A percentile compares a stretch with the other conserved stretches of the same genome.
These are phyloP conservation scores for Polylopha cassiicola DNA, from an alignment of 2,888 invertebrate genomes.

Conservation along the genomic window DNA sequence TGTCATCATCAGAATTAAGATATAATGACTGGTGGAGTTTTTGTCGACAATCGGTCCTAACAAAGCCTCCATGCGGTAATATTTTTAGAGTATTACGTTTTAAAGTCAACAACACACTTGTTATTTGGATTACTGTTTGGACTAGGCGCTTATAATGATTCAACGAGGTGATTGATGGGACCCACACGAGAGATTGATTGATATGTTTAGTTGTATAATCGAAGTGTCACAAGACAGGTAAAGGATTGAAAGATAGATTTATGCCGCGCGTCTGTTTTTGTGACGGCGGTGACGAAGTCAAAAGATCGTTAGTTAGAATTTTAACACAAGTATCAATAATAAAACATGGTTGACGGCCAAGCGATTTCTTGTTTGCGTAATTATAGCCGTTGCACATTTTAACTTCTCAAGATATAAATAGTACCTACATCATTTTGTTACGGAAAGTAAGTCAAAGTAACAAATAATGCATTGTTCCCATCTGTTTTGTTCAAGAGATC, in stretches of 20 bases:
- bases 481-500: constrained; percentile 8
- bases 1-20: constrained; percentile 2
- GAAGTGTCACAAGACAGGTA: constrained; percentile 55
- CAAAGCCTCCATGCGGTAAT: constrained; percentile 14
- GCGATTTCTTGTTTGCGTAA: constrained; percentile 19
- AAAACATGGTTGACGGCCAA: constrained; percentile 31
- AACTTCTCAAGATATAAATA: constrained; percentile 3
- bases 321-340: constrained; percentile 34
- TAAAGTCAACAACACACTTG: background rate
- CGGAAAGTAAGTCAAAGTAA: no score
- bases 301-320: constrained; percentile 44
- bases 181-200: constrained; percentile 48
- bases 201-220: constrained; percentile 57
- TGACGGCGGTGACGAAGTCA: constrained; percentile 39
- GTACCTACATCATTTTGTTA: background rate
- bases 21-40: constrained; percentile 7
- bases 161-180: constrained; percentile 34
- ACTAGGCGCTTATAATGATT: constrained; percentile 1
- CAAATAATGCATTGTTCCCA: no score
- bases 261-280: constrained; percentile 43
- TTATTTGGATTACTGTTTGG: constrained; percentile 7
- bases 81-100: constrained; percentile 17
- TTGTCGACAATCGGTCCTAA: no score
- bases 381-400: constrained; percentile 2
- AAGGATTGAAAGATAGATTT: constrained; percentile 47